Evolutionary conservation across 2,888 invertebrate genomes (phyloP), one percentile per base, ranked within the genome.

Genomic region (Apodemia hepburni): DNA sequence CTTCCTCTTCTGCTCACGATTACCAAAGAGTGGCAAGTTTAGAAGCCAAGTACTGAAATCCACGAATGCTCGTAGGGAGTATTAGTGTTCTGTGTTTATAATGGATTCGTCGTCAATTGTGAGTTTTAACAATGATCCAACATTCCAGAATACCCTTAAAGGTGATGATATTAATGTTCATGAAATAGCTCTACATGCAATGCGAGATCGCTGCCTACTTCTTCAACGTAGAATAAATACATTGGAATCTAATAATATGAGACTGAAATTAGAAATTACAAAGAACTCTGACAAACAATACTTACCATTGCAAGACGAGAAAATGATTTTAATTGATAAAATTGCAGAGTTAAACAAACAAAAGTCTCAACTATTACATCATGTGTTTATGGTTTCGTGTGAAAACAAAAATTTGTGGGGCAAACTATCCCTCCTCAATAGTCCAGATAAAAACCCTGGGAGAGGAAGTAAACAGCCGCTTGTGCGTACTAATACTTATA

Each of bases 331-430:
- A n/a, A 87, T 94, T 66, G 92, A 93, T 68, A 94, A 94, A 79
- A 92, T 96, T 27, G 93, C 94, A 22, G 94, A 95, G 67, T 84
- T 97, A 63, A 93, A 92, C 15, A 94, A 95, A 72, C 96, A 96
- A 76, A 97, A 96, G 75, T 93, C 94, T 0, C 96, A 96, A 75
- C 84, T 97, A 0, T 93, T 94, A 71, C 95, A 96, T 77, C 96
- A 96, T 75, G 93, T 96, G 38, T 94, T 93, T 72, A 96, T 97
- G 95, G 96, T 97, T 11, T 95, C 96, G 3, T 93, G 93, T 72
- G 97, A 97, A 81, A 97, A 97, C 79, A 94, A 95, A 73, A 95
- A 95, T 69, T 82, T 97, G 54, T 97, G 97, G 97, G 94, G 92
- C 64, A 94, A 95, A 74, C 87, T 97, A 63, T 94, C 95, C 6